Percentiles rank a stretch among this genome's conserved stretches.
These are phyloP conservation scores for Drosophila gunungcola DNA, from an alignment of 1,140 invertebrate species.

Conservation along the genomic window DNA sequence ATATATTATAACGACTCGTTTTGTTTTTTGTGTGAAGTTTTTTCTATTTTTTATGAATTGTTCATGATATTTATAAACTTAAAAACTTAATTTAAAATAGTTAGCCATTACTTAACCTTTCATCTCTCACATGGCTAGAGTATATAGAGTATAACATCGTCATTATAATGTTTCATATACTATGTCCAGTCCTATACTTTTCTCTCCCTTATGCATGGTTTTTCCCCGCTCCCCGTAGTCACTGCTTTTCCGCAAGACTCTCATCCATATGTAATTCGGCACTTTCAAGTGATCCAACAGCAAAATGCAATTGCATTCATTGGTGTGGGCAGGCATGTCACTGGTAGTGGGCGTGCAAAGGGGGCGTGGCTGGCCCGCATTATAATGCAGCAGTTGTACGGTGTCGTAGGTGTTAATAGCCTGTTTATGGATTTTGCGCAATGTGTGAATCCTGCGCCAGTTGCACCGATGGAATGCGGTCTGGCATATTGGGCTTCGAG, in stretches of 20 bases:
- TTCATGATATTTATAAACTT: background rate
- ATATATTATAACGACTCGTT: too few species aligned
- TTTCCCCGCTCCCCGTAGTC: constrained; percentile 17
- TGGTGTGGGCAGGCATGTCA: background rate
- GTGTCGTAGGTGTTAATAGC: constrained; percentile 67
- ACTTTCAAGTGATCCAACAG: constrained; percentile 48
- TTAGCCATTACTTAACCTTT: too few species aligned
- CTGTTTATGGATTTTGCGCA: constrained; percentile 53
- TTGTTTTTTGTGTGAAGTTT: background rate
- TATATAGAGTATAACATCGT: constrained; percentile 10
- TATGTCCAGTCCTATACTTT: constrained; percentile 70
- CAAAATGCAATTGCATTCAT: constrained; percentile 52
- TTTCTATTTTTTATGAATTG: background rate
- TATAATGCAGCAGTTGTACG: constrained; percentile 25
- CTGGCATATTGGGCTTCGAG: constrained; percentile 23
- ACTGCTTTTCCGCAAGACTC: background rate
- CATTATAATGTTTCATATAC: constrained; percentile 69
- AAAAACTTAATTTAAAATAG: too few species aligned
- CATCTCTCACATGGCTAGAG: too few species aligned
- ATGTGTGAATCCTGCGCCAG: constrained; percentile 37
- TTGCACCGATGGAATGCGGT: constrained; percentile 25
- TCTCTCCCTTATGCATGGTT: constrained; percentile 70
- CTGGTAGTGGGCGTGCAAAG: background rate
- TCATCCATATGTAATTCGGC: constrained; percentile 52
- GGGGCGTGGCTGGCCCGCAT: constrained; percentile 9